Base-by-base conservation (phyloP, 1,140 invertebrate genomes). In the Bilobella aurantiaca region DNA sequence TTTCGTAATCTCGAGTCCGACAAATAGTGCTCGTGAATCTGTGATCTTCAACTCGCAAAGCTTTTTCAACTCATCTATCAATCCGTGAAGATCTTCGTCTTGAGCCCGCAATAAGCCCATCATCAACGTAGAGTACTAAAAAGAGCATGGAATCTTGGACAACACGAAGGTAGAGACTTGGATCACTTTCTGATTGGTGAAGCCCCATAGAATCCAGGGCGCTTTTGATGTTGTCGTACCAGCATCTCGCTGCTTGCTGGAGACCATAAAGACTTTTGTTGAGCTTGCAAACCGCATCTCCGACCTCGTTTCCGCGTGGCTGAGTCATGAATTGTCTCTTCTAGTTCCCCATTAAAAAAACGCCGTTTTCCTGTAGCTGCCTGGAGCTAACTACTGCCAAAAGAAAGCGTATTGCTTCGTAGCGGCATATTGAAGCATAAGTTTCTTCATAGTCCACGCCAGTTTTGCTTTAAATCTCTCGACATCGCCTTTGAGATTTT, bases 131-230 rank as follows among this genome's bases (percentile, higher is more conserved):
- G 14, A 74, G 28, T 16, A n/a, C n/a, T n/a, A 67, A 63, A 18
- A 75, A 53, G 27, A 70, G 65, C n/a, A 64, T 70, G 42, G 57
- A 3, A 28, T 29, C 58, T 5, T 59, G 3, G 14, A 30, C 58
- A 30, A 58, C 56, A 1, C 63, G 62, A 25, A 75, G 63, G 70
- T 75, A 75, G 25, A 75, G 30, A 63, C 75, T 76, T 14, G 71
- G 67, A 62, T 79, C 77, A 21, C 72, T 74, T 42, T 69, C 34
- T 64, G 70, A 73, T 18, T 68, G 71, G 3, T 63, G 68, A 57
- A 81, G 75, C 1, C 75, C 75, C 69, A 76, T 71, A 1, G 75
- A 74, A 28, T 67, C 60, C 29, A 79, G 58, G 37, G 73, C 69
- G 3, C 58, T 14, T 12, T 27, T 21, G 37, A 75, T 65, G 64